Evolutionary conservation across 1,140 invertebrate species (phyloP).

Genomic region (Thaumetopoea pityocampa): DNA sequence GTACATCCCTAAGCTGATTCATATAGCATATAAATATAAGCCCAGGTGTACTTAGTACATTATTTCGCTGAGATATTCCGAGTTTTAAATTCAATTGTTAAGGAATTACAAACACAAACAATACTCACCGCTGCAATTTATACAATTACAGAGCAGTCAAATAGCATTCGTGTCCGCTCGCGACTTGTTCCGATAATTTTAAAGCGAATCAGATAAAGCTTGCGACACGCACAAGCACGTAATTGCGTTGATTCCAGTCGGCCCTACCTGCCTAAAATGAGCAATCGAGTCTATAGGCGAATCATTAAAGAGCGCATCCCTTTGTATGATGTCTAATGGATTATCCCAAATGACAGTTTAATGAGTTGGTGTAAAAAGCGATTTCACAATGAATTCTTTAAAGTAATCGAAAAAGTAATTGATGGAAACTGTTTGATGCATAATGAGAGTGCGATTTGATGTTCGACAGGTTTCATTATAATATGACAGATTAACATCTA

Average conservation of each 20-base stretch:
- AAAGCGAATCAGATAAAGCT: conserved; percentile 12
- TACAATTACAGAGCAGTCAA: conserved; percentile 2
- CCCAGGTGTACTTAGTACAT: too few species aligned
- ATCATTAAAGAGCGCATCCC: background rate
- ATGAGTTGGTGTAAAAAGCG: too few species aligned
- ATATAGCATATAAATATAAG: too few species aligned
- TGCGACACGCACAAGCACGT: conserved; percentile 14
- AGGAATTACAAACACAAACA: background rate
- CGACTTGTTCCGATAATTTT: conserved; percentile 15
- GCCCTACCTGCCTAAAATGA: conserved; percentile 7
- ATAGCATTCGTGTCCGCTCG: conserved; percentile 5
- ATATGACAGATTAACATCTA: conserved; percentile 3
- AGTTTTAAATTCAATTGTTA: conserved; percentile 14
- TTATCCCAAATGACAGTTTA: conserved; percentile 1
- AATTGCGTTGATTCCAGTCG: conserved; percentile 11
- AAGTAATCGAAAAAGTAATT: too few species aligned
- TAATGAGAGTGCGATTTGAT: background rate
- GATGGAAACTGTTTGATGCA: too few species aligned
- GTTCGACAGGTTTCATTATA: background rate
- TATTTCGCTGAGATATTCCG: too few species aligned
- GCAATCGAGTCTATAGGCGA: conserved; percentile 5
- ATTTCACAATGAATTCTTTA: too few species aligned
- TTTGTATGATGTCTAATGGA: conserved; percentile 4
- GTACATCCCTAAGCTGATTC: too few species aligned
- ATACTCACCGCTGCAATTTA: background rate